phyloP scores from a whole-genome alignment of 2,888 invertebrate species.

The Spilarctia lutea region DNA sequence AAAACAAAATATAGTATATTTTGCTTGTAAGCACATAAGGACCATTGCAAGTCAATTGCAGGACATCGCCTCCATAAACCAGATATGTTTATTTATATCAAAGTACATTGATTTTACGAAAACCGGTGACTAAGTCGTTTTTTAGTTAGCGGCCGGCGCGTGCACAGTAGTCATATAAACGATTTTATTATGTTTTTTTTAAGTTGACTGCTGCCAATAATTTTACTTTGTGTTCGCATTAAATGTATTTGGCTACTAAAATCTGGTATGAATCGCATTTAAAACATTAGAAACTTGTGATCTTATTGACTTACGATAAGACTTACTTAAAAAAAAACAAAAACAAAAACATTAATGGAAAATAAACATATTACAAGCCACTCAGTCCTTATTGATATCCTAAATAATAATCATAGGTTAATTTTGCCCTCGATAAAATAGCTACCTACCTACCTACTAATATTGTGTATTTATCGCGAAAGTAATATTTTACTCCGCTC shows the following conservation, averaged over 20 bases:
- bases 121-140: constrained; percentile 12
- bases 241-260: constrained; percentile 16
- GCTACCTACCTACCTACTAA: too few relatives aligned
- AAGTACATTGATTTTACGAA: constrained; percentile 21
- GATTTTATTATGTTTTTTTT: constrained; percentile 35
- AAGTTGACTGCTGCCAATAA: constrained; percentile 29
- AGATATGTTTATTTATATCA: constrained; percentile 19
- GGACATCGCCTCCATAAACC: constrained; percentile 11
- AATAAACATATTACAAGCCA: not conserved
- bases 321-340: too few relatives aligned
- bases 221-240: constrained; percentile 19
- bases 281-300: constrained; percentile 10
- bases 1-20: not conserved
- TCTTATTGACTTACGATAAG: constrained; percentile 8
- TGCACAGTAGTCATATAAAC: constrained; percentile 24
- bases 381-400: constrained; percentile 14
- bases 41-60: not conserved
- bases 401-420: constrained; percentile 12
- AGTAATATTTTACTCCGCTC: constrained; percentile 28
- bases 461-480: constrained; percentile 19
- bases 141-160: constrained; percentile 2
- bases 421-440: not conserved
- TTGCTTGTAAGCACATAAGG: constrained; percentile 1
- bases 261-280: constrained; percentile 1
- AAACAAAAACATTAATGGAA: not conserved